Conservation (phyloP, 2,888 invertebrate species). For the Pachydiplax longipennis region DNA sequence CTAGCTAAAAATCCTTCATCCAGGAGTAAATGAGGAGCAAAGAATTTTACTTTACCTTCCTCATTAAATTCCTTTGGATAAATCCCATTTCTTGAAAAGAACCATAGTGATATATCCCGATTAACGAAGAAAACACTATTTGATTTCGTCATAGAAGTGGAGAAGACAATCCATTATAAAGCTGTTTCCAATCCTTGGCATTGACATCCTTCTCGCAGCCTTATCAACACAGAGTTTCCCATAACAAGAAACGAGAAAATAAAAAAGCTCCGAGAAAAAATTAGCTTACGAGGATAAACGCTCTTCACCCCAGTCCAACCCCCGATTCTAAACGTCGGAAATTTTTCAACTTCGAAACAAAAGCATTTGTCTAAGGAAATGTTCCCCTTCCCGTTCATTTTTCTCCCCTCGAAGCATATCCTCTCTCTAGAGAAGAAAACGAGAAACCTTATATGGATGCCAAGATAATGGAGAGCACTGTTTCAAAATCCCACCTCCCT, state of each 20-base stretch:
- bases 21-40: too few relatives aligned
- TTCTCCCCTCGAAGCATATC: background rate
- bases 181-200: background rate
- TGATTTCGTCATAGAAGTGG: too few relatives aligned
- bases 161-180: too few relatives aligned
- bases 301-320: too few relatives aligned
- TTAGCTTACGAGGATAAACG: background rate
- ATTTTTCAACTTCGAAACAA: background rate
- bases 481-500: background rate
- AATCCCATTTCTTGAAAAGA: too few relatives aligned
- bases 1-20: too few relatives aligned
- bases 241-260: background rate
- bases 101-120: too few relatives aligned
- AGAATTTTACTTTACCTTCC: too few relatives aligned
- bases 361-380: background rate
- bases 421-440: background rate
- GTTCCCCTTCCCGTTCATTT: background rate
- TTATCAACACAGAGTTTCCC: background rate
- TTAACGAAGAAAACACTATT: too few relatives aligned
- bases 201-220: background rate
- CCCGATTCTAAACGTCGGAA: background rate
- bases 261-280: background rate
- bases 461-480: background rate
- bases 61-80: too few relatives aligned
- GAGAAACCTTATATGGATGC: background rate